A percentile compares a stretch with the other conserved stretches of the same genome.
These are phyloP conservation scores for Cancer borealis DNA, from an alignment of 2,888 invertebrate genomes.

Conservation along the genomic window DNA sequence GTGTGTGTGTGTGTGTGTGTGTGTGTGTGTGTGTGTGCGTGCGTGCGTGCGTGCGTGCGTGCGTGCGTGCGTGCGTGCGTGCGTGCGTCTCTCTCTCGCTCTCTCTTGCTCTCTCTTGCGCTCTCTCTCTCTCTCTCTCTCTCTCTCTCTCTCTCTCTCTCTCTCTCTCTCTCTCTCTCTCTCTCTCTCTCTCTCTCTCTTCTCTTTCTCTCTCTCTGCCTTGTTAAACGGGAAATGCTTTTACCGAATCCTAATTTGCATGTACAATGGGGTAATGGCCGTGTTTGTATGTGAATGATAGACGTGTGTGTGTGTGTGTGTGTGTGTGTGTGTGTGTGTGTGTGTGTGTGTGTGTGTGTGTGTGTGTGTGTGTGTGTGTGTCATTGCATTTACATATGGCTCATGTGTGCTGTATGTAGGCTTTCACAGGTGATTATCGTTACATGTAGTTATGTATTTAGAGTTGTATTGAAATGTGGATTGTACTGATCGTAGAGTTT, in stretches of 20 bases:
- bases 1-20: too few relatives aligned
- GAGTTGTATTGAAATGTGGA: background rate
- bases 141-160: too few relatives aligned
- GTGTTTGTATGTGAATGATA: background rate
- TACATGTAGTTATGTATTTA: background rate
- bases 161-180: too few relatives aligned
- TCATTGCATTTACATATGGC: background rate
- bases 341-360: slow-evolving; percentile 7
- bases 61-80: too few relatives aligned
- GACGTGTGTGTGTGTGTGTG: background rate
- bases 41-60: background rate
- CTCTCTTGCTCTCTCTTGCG: too few relatives aligned
- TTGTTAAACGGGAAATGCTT: too few relatives aligned
- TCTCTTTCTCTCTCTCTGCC: too few relatives aligned
- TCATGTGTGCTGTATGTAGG: background rate
- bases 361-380: slow-evolving; percentile 5
- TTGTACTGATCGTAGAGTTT: background rate
- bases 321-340: slow-evolving; percentile 20
- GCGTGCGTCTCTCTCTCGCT: too few relatives aligned
- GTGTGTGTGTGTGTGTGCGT: background rate
- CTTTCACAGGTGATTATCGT: background rate
- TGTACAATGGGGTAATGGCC: background rate
- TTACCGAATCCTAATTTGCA: too few relatives aligned
- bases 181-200: too few relatives aligned
- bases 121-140: too few relatives aligned